These are phyloP conservation scores for Trochalopteron elliotii DNA, from an alignment of 2,113 vertebrate species.

Conservation along the genomic window DNA sequence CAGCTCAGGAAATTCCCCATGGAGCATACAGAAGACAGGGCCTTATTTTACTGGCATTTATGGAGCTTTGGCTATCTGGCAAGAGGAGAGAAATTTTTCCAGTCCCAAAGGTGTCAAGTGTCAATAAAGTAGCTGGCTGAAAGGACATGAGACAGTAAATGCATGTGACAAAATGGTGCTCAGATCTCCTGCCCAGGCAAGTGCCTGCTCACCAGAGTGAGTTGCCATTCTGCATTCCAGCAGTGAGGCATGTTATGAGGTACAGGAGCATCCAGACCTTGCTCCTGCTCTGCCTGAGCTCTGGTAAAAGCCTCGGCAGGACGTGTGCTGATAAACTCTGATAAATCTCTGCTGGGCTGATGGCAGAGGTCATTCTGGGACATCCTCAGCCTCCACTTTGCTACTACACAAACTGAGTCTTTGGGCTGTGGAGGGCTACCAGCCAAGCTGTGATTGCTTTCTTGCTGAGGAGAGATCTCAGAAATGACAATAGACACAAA, in stretches of 20 bases:
- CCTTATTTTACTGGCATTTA: neutral
- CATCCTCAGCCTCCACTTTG: neutral
- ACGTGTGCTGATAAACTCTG: neutral
- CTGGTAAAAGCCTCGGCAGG: neutral
- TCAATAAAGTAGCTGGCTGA: neutral
- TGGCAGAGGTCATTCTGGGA: neutral
- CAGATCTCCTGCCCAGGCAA: neutral
- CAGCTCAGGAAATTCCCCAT: neutral
- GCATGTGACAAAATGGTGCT: rapidly evolving
- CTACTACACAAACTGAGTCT: neutral
- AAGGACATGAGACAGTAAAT: neutral
- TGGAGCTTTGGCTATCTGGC: neutral
- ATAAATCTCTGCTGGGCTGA: neutral
- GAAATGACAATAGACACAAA: neutral
- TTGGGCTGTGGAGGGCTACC: neutral
- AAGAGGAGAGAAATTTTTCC: neutral
- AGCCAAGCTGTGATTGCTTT: neutral
- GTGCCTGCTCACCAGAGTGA: too few relatives aligned
- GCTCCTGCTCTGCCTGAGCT: neutral
- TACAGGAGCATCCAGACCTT: neutral
- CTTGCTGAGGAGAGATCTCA: neutral
- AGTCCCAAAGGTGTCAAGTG: neutral
- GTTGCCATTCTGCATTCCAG: neutral
- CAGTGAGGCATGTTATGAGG: rapidly evolving
- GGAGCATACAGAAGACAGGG: neutral